A percentile compares a stretch with the other conserved stretches of the same genome.
Evolutionary conservation across 2,113 vertebrate genomes (phyloP).

Genomic region (Pangasianodon hypophthalmus): DNA sequence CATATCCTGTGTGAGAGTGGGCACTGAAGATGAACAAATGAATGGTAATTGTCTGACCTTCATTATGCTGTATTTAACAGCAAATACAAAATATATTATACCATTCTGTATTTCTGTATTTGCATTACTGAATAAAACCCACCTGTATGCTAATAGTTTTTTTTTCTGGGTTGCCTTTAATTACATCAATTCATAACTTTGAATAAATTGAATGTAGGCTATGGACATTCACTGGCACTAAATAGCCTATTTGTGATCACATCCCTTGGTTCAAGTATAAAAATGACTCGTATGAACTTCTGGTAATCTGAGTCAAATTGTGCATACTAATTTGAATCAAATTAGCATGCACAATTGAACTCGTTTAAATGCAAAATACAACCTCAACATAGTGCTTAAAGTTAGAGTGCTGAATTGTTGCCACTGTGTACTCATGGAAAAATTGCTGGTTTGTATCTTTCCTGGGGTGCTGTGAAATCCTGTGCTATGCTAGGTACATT

Average conservation of each 20-base stretch:
- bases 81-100: not conserved
- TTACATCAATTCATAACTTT: not conserved
- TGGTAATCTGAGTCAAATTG: not conserved
- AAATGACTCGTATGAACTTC: not conserved
- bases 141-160: not conserved
- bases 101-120: not conserved
- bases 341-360: not conserved
- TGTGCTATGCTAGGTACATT: not conserved
- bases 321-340: conserved; percentile 4
- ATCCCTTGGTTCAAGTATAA: not conserved
- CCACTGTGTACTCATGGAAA: not conserved
- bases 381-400: not conserved
- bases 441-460: not conserved
- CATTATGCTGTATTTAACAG: not conserved
- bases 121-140: not conserved
- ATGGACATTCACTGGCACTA: not conserved
- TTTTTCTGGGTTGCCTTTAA: not conserved
- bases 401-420: not conserved
- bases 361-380: not conserved
- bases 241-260: not conserved
- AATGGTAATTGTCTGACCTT: not conserved
- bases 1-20: not conserved
- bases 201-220: not conserved
- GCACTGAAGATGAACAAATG: not conserved
- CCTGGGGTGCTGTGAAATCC: not conserved